phyloP scores from a whole-genome alignment of 2,797 vertebrate genomes.

The Salmo trutta region DNA sequence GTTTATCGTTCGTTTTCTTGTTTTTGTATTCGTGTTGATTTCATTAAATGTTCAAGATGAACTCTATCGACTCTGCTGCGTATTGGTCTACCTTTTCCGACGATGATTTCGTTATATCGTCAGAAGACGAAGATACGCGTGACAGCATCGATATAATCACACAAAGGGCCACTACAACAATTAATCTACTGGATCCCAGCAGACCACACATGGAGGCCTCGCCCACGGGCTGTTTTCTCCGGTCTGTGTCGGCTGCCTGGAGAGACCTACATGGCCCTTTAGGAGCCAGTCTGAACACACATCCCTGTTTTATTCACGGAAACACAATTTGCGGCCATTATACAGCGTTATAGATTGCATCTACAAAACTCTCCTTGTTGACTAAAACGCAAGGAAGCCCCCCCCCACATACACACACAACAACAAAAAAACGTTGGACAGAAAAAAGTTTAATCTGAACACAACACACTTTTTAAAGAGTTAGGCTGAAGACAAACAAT shows the following conservation, averaged over 20 bases:
- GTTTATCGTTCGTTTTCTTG: too few species aligned
- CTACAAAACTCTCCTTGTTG: conserved; percentile 75
- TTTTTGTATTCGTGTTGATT: too few species aligned
- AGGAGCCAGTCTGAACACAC: conserved; percentile 82
- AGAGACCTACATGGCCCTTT: conserved; percentile 78
- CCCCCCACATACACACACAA: neutral
- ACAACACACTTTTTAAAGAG: conserved; percentile 26
- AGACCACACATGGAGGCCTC: conserved; percentile 85
- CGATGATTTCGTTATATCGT: too few species aligned
- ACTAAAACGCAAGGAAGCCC: conserved; percentile 56
- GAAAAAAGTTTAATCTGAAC: conserved; percentile 21
- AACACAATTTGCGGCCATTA: conserved; percentile 89
- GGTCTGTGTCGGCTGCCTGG: conserved; percentile 77
- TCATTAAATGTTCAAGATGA: too few species aligned
- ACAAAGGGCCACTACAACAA: conserved; percentile 69
- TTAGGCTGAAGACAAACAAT: conserved; percentile 43
- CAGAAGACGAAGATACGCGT: too few species aligned
- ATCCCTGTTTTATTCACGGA: conserved; percentile 86
- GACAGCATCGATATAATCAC: conserved; percentile 55
- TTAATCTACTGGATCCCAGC: conserved; percentile 73
- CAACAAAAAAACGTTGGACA: conserved; percentile 25
- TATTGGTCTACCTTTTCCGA: too few species aligned
- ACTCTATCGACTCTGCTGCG: too few species aligned
- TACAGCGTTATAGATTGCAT: conserved; percentile 84
- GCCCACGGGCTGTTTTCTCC: conserved; percentile 86